Base-by-base conservation (phyloP, 1,140 invertebrate genomes). In the Danaus plexippus region DNA sequence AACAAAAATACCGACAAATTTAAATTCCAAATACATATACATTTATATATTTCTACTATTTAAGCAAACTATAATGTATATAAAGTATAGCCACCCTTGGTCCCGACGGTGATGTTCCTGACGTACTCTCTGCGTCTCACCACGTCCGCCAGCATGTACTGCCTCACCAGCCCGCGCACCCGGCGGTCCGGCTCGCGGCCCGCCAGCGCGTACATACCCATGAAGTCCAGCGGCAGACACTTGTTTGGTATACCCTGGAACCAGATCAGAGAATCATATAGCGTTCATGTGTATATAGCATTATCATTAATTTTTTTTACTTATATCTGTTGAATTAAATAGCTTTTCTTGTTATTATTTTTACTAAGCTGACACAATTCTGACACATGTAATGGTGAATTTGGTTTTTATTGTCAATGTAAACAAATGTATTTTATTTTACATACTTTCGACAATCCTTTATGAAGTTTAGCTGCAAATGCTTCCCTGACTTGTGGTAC, bases 141-240 rank as follows among this genome's bases (percentile, higher is more conserved):
- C 11, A 99, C 95, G 85, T 98, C 97, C 1, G 92, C 90, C 41
- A 92, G 84, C 90, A 97, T 94, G 76, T 94, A 95, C 65, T 93
- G 90, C 65, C 92, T 92, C 11, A 94, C 87, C 42, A 90, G 75
- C n/a, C 74, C 74, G 58, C 91, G 91, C 43, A 95, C 81, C 64
- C 92, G 90, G 64, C 93, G 92, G 57, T 97, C 93, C 15, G 92
- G 90, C 86, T 98, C 97, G 61, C 94, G 91, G 9, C 96, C 96
- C 22, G 91, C 94, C 18, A 98, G 87, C 9, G 93, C 94, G 85
- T 98, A 97, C 80, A 96, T 95, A 32, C 96, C 96, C 96, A 99
- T 98, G 87, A 98, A 99, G 86, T 98, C 96, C 52, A 98, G 83
- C 2, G 97, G 97, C 48, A 99, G 88, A 80, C 95, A 96, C 81